A percentile compares a stretch with the other conserved stretches of the same genome.
Conservation (phyloP, 2,797 vertebrate species). For the Merluccius polli region DNA sequence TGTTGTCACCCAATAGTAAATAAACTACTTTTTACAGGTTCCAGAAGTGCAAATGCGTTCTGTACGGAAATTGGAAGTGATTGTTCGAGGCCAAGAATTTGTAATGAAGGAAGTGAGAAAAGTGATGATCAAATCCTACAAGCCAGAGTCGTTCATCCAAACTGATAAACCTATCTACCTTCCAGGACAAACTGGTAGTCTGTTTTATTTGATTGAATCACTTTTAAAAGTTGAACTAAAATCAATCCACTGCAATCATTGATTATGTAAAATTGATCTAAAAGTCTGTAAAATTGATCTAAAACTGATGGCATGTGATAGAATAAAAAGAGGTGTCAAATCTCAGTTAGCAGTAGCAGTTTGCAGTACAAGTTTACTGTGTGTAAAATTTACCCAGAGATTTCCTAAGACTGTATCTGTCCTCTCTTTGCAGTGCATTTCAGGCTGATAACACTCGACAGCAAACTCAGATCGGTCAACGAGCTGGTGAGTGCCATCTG, state of each 20-base stretch:
- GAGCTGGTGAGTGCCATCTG: slow-evolving; percentile 52
- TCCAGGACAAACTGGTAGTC: slow-evolving; percentile 77
- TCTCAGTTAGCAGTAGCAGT: neutral
- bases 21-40: slow-evolving; percentile 40
- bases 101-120: slow-evolving; percentile 66
- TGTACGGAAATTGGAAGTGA: slow-evolving; percentile 51
- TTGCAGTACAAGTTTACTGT: neutral
- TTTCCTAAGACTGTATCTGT: neutral
- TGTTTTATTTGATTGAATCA: neutral
- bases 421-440: slow-evolving; percentile 72
- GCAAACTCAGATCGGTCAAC: slow-evolving; percentile 60
- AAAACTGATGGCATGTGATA: neutral
- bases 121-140: slow-evolving; percentile 63
- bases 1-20: neutral
- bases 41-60: slow-evolving; percentile 37
- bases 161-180: slow-evolving; percentile 90
- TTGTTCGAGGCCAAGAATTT: slow-evolving; percentile 65
- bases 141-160: slow-evolving; percentile 75
- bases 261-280: neutral
- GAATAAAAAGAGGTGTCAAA: neutral
- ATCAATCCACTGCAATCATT: neutral
- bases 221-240: neutral
- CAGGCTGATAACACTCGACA: slow-evolving; percentile 76
- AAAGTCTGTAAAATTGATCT: no score
- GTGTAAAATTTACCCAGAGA: neutral